These are phyloP conservation scores for Hydropotes inermis DNA, from an alignment of 2,113 vertebrate species.

Conservation along the genomic window DNA sequence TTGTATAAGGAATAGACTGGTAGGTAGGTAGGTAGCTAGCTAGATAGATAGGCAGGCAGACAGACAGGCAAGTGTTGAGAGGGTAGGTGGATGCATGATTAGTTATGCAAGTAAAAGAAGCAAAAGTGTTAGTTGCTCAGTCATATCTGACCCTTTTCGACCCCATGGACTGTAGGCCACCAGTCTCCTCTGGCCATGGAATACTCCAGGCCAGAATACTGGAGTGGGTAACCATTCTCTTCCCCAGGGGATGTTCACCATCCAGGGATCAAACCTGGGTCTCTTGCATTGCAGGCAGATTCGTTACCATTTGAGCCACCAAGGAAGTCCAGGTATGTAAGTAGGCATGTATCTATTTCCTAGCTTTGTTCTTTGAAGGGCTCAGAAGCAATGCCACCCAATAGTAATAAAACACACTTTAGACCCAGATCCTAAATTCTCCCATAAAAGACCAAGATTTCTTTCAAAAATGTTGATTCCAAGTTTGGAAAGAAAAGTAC, in stretches of 20 bases:
- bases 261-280: neutral
- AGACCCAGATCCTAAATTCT: neutral
- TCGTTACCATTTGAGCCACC: accelerated
- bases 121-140: neutral
- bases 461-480: neutral
- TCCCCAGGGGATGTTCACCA: neutral
- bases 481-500: neutral
- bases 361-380: neutral
- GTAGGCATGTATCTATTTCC: neutral
- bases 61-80: neutral
- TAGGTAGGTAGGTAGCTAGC: accelerated
- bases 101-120: neutral
- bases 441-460: neutral
- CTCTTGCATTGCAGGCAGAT: neutral
- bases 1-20: neutral
- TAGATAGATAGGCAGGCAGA: neutral
- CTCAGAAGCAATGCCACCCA: neutral
- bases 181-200: neutral
- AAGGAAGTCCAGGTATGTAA: neutral
- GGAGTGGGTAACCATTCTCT: neutral
- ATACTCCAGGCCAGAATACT: neutral
- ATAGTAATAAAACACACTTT: neutral
- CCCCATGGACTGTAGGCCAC: neutral
- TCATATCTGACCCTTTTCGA: neutral
- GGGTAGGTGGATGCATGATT: neutral